Evolutionary conservation across 2,113 vertebrate genomes (phyloP), one percentile per base, ranked within the genome.

Genomic region (Emydura subglobosa): DNA sequence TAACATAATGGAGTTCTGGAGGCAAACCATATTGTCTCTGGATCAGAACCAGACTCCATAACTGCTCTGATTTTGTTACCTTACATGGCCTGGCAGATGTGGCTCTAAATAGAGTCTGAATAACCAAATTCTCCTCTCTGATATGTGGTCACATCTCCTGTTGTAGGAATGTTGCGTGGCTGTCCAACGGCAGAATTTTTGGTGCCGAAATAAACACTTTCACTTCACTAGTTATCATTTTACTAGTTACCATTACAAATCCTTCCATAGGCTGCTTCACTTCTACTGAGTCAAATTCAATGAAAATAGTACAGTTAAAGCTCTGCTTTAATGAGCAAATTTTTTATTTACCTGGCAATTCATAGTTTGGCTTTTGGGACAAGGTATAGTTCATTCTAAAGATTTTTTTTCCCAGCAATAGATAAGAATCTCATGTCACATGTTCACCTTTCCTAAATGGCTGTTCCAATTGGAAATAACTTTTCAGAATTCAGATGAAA

Each of bases 401-500:
- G 21, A 34, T 79, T 59, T 1, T n/a, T 83, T 88, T 68, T 25
- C n/a, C 34, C 65, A 49, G n/a, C 24, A n/a, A 53, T 10, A 89
- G 51, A 79, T 57, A 72, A n/a, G 31, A 25, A 27, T n/a, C 49
- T 84, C 5, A 50, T 87, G 39, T 88, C 79, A 82, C 31, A 84
- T 4, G 29, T 50, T 92, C 29, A 14, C 92, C 88, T 90, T 21
- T 78, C n/a, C 31, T 78, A 59, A 79, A 50, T 42, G 39, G 61
- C 51, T 47, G 21, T 55, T 93, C 34, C 59, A 88, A 34, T 44
- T 95, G 83, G 54, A 55, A 88, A 50, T 27, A 79, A 24, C 76
- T 86, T 55, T 53, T 96, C 86, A 79, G 12, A 54, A 95, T 90
- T 94, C 90, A 79, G 76, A 79, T 82, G 8, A 1, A 61, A 84